Base-by-base conservation (phyloP, 1,140 invertebrate species). In the Caerostris darwini region DNA sequence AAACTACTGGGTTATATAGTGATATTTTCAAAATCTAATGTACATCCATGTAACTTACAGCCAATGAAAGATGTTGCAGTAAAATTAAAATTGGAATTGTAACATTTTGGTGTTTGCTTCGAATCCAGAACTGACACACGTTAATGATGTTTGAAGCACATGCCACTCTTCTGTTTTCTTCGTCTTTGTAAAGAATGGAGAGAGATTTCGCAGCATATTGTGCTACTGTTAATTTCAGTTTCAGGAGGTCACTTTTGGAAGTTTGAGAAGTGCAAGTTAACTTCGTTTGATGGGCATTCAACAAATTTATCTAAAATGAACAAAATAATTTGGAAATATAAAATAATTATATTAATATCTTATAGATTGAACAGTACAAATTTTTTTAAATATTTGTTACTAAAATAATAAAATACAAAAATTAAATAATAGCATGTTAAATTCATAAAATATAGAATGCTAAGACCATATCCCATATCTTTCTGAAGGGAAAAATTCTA, bases 191-290 rank as follows among this genome's bases (percentile, higher is more conserved):
- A 81, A 94, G 92, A 6, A 89, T 53, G 4, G 92, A 94, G 5
- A 94, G 59, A 64, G 92, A 88, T 94, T 94, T 94, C 12, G 92
- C 92, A 12, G 92, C 53, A 94, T 81, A 88, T 56, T 94, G 67
- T 7, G 92, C 69, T 61, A 89, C 64, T 12, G 64, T 61, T 54
- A 94, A 17, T 53, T 94, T 94, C 54, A 94, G 17, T 53, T 88
- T 54, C 14, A 89, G 17, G n/a, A 81, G 17, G 53, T 94, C 92
- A 64, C 54, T 89, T 88, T 94, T 94, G 17, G 57, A 89, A 3
- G 58, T 61, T 6, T 77, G 56, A 56, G 71, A 19, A 8, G 92
- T 57, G 12, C 67, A 59, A 7, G 50, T 61, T 19, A 88, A 12
- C 54, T 94, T 94, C 7, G 57, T 57, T 19, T 94, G 83, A n/a